A percentile compares a stretch with the other conserved stretches of the same genome.
phyloP scores from a whole-genome alignment of 2,888 invertebrate genomes.

The Leucoma salicis region DNA sequence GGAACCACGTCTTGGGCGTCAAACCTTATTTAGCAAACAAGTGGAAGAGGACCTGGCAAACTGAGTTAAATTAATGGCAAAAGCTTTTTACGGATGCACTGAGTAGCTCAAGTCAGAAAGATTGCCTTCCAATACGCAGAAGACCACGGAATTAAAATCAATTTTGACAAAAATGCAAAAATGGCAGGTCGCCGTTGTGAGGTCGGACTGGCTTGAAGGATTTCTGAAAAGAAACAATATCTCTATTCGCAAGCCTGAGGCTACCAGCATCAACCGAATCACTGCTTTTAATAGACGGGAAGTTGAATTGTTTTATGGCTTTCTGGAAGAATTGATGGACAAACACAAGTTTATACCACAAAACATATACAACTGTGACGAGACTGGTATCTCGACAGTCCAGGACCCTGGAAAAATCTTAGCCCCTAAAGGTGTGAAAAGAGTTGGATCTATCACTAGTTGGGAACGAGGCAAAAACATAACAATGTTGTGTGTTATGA shows the following conservation, averaged over 20 bases:
- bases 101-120: no score
- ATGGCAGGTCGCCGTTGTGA: conserved; percentile 5
- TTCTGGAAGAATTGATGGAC: no score
- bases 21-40: no score
- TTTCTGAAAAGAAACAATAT: conserved; percentile 13
- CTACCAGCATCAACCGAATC: conserved; percentile 2
- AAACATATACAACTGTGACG: conserved; percentile 18
- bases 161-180: neutral
- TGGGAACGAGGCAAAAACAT: conserved; percentile 55
- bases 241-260: conserved; percentile 15
- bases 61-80: no score
- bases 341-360: neutral
- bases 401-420: conserved; percentile 45
- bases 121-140: neutral
- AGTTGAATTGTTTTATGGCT: no score
- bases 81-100: no score
- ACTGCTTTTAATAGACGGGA: no score
- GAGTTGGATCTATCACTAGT: conserved; percentile 52
- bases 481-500: conserved; percentile 55
- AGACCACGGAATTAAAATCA: no score
- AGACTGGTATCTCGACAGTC: conserved; percentile 50
- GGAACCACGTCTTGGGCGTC: no score
- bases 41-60: no score
- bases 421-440: conserved; percentile 36
- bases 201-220: neutral